Evolutionary conservation across 2,113 vertebrate species (phyloP), one percentile per base, ranked within the genome.

Genomic region (Phalacrocorax carbo): DNA sequence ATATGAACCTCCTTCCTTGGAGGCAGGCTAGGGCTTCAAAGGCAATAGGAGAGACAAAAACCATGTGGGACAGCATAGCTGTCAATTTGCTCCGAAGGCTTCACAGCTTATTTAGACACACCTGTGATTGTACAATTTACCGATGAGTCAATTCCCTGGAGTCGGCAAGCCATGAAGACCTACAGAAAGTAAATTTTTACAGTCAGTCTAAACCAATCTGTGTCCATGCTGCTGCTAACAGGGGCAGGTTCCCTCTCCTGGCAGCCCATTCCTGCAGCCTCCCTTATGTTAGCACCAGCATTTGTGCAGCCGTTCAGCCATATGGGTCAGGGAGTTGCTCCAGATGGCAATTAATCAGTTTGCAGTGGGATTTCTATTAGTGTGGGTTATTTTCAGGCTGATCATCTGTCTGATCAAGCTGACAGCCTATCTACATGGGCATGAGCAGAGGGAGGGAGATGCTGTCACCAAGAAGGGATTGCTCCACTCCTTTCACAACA

Each of bases 311-410:
- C 51, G 0, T 7, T 21, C 49, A 82, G 40, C 90, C 93, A 88
- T 82, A 85, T 90, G 94, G 90, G 93, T 94, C 95, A 90, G 87
- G 23, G 44, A 73, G 84, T 40, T 87, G 70, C 54, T 96, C 73
- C 94, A 96, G 87, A 79, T 80, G 87, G 93, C 46, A 85, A 85
- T 91, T 76, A 85, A 80, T 90, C 91, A 85, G 40, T 90, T 82
- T 93, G 61, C 70, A 80, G 54, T 83, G 82, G 84, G 75, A 32
- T 86, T 93, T 91, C 40, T 80, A 5, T 90, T 78, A 71, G 57
- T 71, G 70, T 48, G 91, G 70, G 65, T 12, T 54, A 87, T 82
- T 95, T 61, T 72, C 42, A 49, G 82, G 49, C 62, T 90, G 69
- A 76, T 93, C 42, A 66, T 66, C 62, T 94, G 78, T 86, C 88